phyloP scores from a whole-genome alignment of 2,888 invertebrate genomes.

The Pyrgus malvae region DNA sequence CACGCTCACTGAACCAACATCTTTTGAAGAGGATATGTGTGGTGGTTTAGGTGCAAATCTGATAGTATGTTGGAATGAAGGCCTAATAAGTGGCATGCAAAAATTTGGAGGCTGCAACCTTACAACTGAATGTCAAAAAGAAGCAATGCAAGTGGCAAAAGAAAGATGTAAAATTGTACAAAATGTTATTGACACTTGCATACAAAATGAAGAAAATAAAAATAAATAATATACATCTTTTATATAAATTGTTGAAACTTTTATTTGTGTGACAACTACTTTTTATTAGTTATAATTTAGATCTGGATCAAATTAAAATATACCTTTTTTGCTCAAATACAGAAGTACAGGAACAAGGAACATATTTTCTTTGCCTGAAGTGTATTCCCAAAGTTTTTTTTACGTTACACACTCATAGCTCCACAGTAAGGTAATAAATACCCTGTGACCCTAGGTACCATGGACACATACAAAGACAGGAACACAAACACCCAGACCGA shows the following conservation, averaged over 20 bases:
- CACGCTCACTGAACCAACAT: conserved; percentile 88
- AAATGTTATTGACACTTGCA: conserved; percentile 61
- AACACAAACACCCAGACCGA: no score
- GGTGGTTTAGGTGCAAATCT: conserved; percentile 83
- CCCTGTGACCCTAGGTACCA: no score
- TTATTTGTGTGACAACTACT: not conserved
- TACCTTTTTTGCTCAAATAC: no score
- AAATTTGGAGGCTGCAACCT: conserved; percentile 89
- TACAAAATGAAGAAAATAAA: conserved; percentile 44
- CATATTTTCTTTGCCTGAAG: no score
- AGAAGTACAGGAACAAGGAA: no score
- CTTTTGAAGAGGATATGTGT: conserved; percentile 90
- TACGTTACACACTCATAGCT: no score
- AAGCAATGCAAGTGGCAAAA: conserved; percentile 83
- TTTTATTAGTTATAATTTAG: no score
- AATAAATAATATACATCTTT: conserved; percentile 23
- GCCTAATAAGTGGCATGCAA: conserved; percentile 84
- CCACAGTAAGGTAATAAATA: no score
- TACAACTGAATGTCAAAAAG: conserved; percentile 78
- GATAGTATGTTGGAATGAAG: conserved; percentile 85
- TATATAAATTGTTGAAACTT: not conserved
- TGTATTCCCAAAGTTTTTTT: no score
- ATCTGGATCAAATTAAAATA: no score
- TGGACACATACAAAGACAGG: no score
- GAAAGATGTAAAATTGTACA: conserved; percentile 78